phyloP scores from a whole-genome alignment of 1,140 invertebrate species.

The Ceratosolen solmsi region DNA sequence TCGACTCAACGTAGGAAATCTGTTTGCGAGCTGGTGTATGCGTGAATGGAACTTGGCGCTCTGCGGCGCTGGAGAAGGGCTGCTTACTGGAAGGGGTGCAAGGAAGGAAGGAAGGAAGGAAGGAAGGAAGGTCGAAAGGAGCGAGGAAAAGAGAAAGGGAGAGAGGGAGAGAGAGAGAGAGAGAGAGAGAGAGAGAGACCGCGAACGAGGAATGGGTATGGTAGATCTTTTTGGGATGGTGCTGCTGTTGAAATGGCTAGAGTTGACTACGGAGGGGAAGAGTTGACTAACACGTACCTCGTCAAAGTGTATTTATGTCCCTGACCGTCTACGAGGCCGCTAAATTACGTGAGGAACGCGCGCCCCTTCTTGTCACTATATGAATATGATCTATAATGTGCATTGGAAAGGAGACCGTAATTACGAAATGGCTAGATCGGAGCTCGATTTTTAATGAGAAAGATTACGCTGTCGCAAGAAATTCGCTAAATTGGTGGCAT shows the following conservation, averaged over 20 bases:
- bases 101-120: constrained; percentile 29
- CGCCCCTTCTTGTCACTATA: neutral
- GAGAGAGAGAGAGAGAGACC: neutral
- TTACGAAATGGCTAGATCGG: neutral
- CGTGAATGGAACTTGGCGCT: constrained; percentile 74
- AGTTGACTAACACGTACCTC: constrained; percentile 28
- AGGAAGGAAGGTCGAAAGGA: too few species aligned
- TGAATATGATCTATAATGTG: neutral
- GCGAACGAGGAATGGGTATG: too few species aligned
- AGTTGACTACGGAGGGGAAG: constrained; percentile 29
- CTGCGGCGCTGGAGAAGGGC: constrained; percentile 22
- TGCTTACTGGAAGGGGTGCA: neutral
- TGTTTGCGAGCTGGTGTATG: constrained; percentile 74
- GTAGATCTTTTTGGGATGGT: neutral
- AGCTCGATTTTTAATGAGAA: neutral
- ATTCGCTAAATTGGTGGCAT: neutral
- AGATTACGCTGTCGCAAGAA: neutral
- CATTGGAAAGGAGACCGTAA: neutral
- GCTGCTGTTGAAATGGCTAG: constrained; percentile 12
- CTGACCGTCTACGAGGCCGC: neutral
- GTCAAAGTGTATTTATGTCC: constrained; percentile 38
- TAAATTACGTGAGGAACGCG: neutral
- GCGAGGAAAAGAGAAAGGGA: too few species aligned
- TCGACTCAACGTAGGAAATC: constrained; percentile 73
- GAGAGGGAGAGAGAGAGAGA: neutral